Percentiles rank a stretch among this genome's conserved stretches.
Conservation (phyloP, 2,888 invertebrate genomes). For the Ceratothoa steindachneri region DNA sequence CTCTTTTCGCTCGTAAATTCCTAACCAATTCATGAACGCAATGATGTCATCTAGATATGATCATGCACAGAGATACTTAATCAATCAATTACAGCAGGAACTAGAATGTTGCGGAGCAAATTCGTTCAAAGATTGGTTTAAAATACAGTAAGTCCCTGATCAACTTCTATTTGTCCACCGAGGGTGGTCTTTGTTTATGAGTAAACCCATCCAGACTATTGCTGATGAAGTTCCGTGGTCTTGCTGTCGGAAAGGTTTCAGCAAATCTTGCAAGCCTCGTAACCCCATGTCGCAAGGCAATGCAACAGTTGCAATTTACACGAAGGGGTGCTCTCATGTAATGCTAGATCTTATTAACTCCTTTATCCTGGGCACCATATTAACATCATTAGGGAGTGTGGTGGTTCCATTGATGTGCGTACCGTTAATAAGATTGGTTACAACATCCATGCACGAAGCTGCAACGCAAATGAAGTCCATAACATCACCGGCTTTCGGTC, state of each 20-base stretch:
- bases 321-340: neutral
- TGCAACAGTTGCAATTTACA: neutral
- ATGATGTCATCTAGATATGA: neutral
- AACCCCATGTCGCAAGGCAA: neutral
- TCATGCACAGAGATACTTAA: neutral
- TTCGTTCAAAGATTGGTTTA: neutral
- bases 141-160: neutral
- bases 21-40: neutral
- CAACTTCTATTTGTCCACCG: neutral
- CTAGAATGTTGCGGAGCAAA: neutral
- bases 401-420: neutral
- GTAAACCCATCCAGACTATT: neutral
- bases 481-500: neutral
- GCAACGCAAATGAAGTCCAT: neutral
- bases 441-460: neutral
- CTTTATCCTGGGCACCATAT: neutral
- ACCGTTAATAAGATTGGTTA: neutral
- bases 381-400: neutral
- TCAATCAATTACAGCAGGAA: neutral
- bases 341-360: neutral
- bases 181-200: neutral
- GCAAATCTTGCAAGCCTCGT: neutral
- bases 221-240: neutral
- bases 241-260: neutral
- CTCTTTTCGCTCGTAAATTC: neutral